These are phyloP conservation scores for Lophochroa leadbeateri DNA, from an alignment of 2,113 vertebrate species.

Conservation along the genomic window DNA sequence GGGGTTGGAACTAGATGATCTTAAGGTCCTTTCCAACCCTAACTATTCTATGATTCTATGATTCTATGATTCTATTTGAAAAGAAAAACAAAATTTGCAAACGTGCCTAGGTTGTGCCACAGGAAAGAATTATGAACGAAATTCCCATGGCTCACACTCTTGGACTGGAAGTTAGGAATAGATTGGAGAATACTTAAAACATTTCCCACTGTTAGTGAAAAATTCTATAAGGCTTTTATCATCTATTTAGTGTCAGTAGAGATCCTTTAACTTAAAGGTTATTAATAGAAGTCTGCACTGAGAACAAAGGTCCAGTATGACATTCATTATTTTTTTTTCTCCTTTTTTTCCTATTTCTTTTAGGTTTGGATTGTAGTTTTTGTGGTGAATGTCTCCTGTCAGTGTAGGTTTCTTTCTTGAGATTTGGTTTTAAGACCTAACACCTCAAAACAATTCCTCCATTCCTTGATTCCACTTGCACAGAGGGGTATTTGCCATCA, in stretches of 20 bases:
- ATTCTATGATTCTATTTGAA: neutral
- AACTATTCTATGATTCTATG: no score
- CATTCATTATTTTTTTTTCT: neutral
- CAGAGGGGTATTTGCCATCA: neutral
- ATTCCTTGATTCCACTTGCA: neutral
- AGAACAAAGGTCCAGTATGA: neutral
- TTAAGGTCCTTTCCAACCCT: no score
- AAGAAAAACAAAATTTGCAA: neutral
- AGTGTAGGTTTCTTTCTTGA: neutral
- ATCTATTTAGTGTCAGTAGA: neutral
- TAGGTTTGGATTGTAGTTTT: neutral
- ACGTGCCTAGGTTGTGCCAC: neutral
- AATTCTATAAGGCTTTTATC: neutral
- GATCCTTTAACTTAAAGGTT: neutral
- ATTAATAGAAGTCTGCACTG: neutral
- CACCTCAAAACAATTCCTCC: neutral
- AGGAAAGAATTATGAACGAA: neutral
- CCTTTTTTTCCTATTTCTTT: neutral
- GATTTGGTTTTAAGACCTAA: neutral
- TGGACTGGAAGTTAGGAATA: neutral
- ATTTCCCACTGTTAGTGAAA: neutral
- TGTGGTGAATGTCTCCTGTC: neutral
- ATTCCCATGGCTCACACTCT: rapidly evolving
- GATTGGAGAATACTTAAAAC: neutral
- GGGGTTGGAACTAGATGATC: no score